Evolutionary conservation across 2,113 vertebrate species (phyloP), one percentile per base, ranked within the genome.

Genomic region (Rallus limicola): DNA sequence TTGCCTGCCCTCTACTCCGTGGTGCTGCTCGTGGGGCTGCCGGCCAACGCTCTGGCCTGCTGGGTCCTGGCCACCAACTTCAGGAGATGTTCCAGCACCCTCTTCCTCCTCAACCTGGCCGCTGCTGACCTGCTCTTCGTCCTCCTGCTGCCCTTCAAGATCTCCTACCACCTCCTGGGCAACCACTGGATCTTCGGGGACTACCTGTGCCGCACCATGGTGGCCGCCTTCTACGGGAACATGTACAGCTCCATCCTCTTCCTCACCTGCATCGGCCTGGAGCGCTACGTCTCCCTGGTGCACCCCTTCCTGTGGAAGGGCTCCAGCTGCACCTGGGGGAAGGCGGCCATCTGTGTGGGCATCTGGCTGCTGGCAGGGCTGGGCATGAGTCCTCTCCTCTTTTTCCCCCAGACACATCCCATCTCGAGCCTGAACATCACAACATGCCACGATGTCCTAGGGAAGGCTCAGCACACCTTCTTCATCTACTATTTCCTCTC

Each of bases 151-250:
- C 98, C 98, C 24, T 95, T 98, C 82, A 97, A 93, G 91, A 97
- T 98, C 71, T 75, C 80, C 52, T 98, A 98, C 58, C 91, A 97
- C 64, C 94, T 97, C 16, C 15, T 96, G 78, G 97, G 97, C 65
- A 97, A 97, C 46, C 34, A 97, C 88, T 98, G 98, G 97, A 58
- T 90, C 68, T 97, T 97, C 62, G 97, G 97, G 29, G 97, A 98
- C 56, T 68, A 88, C 24, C 25, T 91, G 25, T 98, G 98, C 62
- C 90, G 95, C 8, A 11, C 84, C 34, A 81, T 80, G 67, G 72
- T 94, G 40, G 94, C 97, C 18, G 31, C 79, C 20, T 97, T 98
- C 94, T 97, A 97, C 0, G 96, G 97, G 21, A 96, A 97, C 62
- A 95, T 98, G 96, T 98, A 97, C 50, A 59, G 96, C 81, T 97